Base-by-base conservation (phyloP, 2,797 vertebrate species). In the Harpagifer antarcticus region DNA sequence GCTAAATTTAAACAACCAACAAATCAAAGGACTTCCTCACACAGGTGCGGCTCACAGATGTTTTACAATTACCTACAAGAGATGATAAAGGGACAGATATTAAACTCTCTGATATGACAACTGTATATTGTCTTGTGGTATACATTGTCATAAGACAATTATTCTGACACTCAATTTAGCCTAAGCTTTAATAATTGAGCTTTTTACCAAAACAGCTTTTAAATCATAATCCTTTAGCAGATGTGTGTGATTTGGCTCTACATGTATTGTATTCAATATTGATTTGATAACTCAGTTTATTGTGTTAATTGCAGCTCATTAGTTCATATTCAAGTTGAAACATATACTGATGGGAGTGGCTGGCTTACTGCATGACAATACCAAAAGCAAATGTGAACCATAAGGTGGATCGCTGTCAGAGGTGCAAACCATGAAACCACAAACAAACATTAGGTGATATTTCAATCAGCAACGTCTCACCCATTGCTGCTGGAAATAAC, bases 401-500 rank as follows among this genome's bases (percentile, higher is more conserved):
- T 6, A 16, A 53, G 9, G n/a, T 47, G 17, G 1, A 19, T 37
- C 11, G 19, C 27, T 20, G 5, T 11, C 31, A 20, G 42, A 31
- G n/a, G 3, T 8, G 45, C 5, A 56, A 42, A 17, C 2, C n/a
- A n/a, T 5, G 47, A 67, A 60, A 81, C 27, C 19, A 27, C 49
- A 0, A n/a, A 14, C 53, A 9, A 9, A 0, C 6, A 2, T n/a
- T 12, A n/a, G 9, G 37, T 10, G 42, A 81, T n/a, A 61, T 40
- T 68, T 61, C 13, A 40, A 10, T 59, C 12, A 33, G 31, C 1
- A 27, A 43, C 64, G 15, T 61, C 77, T 81, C 66, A 83, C 67
- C 78, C 83, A 82, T 0, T 82, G 40, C 68, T 67, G 59, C 27
- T 62, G 74, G n/a, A 86, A 5, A 63, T 62, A 82, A 58, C 8